phyloP scores from a whole-genome alignment of 2,888 invertebrate genomes.

The Nephrotoma appendiculata region DNA sequence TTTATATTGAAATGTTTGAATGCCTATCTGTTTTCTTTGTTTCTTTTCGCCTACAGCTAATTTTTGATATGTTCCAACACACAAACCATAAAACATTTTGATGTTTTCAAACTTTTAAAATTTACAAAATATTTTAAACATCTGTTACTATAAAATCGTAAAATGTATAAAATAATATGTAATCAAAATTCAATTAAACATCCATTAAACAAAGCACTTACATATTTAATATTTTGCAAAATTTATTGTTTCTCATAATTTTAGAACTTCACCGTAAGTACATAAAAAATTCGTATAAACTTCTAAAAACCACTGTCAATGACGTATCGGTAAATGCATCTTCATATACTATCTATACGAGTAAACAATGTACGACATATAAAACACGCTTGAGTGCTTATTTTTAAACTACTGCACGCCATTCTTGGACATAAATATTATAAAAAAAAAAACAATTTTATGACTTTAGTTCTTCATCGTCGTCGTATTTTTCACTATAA shows the following conservation, averaged over 20 bases:
- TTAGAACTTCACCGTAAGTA: not conserved
- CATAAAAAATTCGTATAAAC: not conserved
- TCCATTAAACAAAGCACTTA: not conserved
- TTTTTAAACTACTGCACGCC: not conserved
- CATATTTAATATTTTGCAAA: not conserved
- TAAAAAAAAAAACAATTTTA: not conserved
- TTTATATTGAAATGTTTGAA: too few species aligned
- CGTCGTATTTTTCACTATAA: not conserved
- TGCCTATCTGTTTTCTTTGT: too few species aligned
- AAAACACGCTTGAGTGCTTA: not conserved
- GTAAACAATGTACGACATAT: not conserved
- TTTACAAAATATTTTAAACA: not conserved
- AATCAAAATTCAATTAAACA: not conserved
- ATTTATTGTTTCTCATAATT: not conserved
- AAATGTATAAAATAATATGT: not conserved
- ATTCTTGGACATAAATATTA: not conserved
- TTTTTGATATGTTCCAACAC: too few species aligned
- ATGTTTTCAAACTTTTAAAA: not conserved
- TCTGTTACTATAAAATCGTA: not conserved
- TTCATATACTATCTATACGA: not conserved
- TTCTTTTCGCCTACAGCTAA: too few species aligned
- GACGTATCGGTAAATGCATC: not conserved
- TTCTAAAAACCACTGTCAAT: not conserved
- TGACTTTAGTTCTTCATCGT: not conserved
- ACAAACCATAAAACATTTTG: not conserved